Conservation (phyloP, 2,797 vertebrate species). For the Distichodus sexfasciatus region DNA sequence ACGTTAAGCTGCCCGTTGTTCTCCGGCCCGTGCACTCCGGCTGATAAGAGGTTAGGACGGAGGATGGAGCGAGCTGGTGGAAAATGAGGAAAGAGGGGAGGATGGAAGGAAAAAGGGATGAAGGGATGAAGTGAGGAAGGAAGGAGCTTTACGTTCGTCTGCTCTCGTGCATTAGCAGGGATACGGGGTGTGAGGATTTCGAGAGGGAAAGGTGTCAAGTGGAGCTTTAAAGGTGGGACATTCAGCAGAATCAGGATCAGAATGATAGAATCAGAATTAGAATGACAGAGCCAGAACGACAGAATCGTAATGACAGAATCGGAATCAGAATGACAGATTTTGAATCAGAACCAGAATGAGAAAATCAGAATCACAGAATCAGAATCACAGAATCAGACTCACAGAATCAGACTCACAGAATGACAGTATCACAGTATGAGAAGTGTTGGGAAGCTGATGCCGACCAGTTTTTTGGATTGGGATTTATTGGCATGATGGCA, state of each 20-base stretch:
- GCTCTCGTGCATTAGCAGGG: neutral
- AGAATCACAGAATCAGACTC: too few relatives aligned
- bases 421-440: conserved; percentile 7
- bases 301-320: too few relatives aligned
- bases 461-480: conserved; percentile 6
- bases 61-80: neutral
- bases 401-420: too few relatives aligned
- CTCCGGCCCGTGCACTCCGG: neutral
- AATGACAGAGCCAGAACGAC: too few relatives aligned
- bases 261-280: too few relatives aligned
- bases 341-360: too few relatives aligned
- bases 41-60: conserved; percentile 13
- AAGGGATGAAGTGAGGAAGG: conserved; percentile 48
- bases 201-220: conserved; percentile 6
- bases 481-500: conserved; percentile 10
- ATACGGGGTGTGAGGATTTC: conserved; percentile 1
- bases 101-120: conserved; percentile 37
- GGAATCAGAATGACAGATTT: too few relatives aligned
- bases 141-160: neutral
- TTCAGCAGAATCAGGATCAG: too few relatives aligned
- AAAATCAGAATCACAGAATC: too few relatives aligned
- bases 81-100: conserved; percentile 46
- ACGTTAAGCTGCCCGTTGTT: neutral
- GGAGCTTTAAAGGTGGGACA: neutral
- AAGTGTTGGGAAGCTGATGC: conserved; percentile 16